Evolutionary conservation across 2,888 invertebrate species (phyloP), one percentile per base, ranked within the genome.

Genomic region (Apamea epomidion): DNA sequence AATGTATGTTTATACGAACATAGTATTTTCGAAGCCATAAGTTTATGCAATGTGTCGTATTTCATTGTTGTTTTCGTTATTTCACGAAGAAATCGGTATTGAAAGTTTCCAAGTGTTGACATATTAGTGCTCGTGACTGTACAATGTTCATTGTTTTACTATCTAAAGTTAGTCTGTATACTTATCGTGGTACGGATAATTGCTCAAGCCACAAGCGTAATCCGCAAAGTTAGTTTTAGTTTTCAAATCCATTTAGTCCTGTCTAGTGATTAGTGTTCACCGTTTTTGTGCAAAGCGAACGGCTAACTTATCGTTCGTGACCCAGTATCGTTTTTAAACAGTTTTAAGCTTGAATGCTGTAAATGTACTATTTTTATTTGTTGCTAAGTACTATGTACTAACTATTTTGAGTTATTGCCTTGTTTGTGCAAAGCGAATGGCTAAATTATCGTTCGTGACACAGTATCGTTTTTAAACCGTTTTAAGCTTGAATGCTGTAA

Each of bases 201-300:
- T 62, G 32, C n/a, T 78, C 62, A 65, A 58, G n/a, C 58, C 32
- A 51, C 68, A 76, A 74, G 16, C 62, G 29, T 64, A 45, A 82
- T 85, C 48, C 32, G 14, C 48, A 75, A 84, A 75, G 54, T 75
- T 75, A 65, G n/a, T 81, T 81, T 70, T 68, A 67, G 72, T 75
- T 78, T 74, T 70, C 14, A 67, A 81, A 76, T 80, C 58, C 58
- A 64, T 79, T 80, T 84, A 80, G 48, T 21, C 14, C 51, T 25
- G 64, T 69, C 74, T 67, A 21, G 25, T 78, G 69, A 62, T 70
- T 67, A 65, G 37, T 72, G 60, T 69, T 71, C 62, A 48, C 0
- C 1, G 48, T 37, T 76, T 78, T 65, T 81, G 54, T 72, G 32
- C 45, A 48, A 42, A 42, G 42, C 6, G 42, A 42, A 42, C 42